Percentiles rank a stretch among this genome's conserved stretches.
Evolutionary conservation across 1,140 invertebrate species (phyloP).

Genomic region (Spodoptera frugiperda): DNA sequence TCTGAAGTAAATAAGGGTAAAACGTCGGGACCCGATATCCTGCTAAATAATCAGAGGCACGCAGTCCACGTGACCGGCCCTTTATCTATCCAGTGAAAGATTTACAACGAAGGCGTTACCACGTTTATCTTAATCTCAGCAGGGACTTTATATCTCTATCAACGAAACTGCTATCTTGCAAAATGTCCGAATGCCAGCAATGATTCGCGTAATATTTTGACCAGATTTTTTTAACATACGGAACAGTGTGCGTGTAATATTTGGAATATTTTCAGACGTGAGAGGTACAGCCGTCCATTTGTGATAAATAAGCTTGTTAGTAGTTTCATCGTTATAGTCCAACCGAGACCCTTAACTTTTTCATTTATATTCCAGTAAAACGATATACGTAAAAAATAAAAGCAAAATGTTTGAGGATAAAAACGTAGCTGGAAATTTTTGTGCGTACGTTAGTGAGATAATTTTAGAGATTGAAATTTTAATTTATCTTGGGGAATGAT

Average conservation of each 20-base stretch:
- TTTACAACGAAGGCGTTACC: constrained; percentile 47
- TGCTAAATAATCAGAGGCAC: constrained; percentile 44
- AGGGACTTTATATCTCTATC: constrained; percentile 46
- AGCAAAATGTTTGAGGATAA: not conserved
- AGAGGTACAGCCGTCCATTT: constrained; percentile 1
- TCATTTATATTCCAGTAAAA: constrained; percentile 14
- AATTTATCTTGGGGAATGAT: constrained; percentile 1
- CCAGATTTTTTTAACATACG: not conserved
- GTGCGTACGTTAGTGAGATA: constrained; percentile 4
- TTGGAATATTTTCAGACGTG: constrained; percentile 18
- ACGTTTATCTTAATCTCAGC: constrained; percentile 47
- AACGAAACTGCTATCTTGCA: constrained; percentile 25
- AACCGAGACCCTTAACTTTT: constrained; percentile 14
- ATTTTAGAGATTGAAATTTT: constrained; percentile 9
- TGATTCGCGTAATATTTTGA: constrained; percentile 9
- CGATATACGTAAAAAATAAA: constrained; percentile 3
- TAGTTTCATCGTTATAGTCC: constrained; percentile 7
- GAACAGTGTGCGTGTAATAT: constrained; percentile 13
- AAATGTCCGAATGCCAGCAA: constrained; percentile 1
- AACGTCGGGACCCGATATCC: constrained; percentile 32
- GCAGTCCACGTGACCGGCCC: constrained; percentile 41
- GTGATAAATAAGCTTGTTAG: constrained; percentile 41
- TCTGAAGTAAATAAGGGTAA: constrained; percentile 20
- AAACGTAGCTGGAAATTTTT: not conserved
- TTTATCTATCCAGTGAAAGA: constrained; percentile 44